Evolutionary conservation across 2,888 invertebrate species (phyloP).

Genomic region (Perdita meconis): DNA sequence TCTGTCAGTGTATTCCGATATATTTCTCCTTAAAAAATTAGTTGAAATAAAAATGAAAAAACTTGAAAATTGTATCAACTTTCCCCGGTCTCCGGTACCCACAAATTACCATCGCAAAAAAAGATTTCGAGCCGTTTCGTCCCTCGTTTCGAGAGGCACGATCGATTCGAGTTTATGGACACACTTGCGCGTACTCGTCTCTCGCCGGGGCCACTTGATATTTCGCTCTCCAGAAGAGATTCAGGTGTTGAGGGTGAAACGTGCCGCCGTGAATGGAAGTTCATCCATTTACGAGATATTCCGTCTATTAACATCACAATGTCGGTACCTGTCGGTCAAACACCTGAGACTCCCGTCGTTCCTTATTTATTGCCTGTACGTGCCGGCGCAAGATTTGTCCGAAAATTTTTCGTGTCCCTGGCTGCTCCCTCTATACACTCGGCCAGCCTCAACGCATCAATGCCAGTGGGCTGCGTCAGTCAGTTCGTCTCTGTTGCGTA

Average conservation of each 20-base stretch:
- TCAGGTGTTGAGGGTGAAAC: conserved; percentile 73
- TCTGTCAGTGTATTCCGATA: no score
- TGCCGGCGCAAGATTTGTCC: conserved; percentile 64
- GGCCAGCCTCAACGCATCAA: not conserved
- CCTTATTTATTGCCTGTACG: conserved; percentile 72
- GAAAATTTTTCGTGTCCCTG: conserved; percentile 19
- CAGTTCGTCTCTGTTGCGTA: not conserved
- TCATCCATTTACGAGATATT: conserved; percentile 79
- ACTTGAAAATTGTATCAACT: no score
- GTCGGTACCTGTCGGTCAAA: conserved; percentile 74
- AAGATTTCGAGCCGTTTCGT: no score
- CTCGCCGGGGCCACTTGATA: conserved; percentile 46
- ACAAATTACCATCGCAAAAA: no score
- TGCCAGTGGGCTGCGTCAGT: not conserved
- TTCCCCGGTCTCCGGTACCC: no score
- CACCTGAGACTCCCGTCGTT: conserved; percentile 53
- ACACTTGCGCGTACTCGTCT: conserved; percentile 37
- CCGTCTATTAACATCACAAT: conserved; percentile 82
- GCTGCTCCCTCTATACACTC: not conserved
- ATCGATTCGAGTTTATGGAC: conserved; percentile 34
- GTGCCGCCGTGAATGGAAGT: conserved; percentile 79
- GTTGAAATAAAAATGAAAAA: no score
- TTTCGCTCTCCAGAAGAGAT: conserved; percentile 16
- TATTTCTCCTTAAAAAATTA: no score
- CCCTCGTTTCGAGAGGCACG: conserved; percentile 10